phyloP scores from a whole-genome alignment of 2,113 vertebrate species.

The Anguilla rostrata region DNA sequence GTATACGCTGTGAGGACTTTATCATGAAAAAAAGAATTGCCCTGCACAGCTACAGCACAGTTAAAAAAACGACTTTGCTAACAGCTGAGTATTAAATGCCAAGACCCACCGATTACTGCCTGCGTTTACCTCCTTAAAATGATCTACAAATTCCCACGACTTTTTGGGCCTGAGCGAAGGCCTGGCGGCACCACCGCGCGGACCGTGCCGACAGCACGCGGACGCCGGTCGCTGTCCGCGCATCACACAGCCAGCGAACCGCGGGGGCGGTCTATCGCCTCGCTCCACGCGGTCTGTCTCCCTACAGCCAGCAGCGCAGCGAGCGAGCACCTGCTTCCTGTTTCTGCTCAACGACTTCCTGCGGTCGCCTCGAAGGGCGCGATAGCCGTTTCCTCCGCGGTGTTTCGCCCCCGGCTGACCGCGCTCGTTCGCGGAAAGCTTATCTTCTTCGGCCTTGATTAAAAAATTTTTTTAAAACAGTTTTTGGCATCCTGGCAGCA shows the following conservation, averaged over 20 bases:
- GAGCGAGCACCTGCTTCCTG: conserved; percentile 23
- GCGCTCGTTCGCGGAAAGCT: neutral
- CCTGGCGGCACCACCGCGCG: conserved; percentile 43
- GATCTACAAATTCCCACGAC: conserved; percentile 22
- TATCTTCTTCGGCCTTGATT: neutral
- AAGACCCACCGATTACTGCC: conserved; percentile 72
- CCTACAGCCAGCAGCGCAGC: neutral
- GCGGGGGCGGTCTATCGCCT: neutral
- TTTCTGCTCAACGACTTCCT: conserved; percentile 34
- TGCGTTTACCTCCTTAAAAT: conserved; percentile 62
- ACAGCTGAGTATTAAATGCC: conserved; percentile 74
- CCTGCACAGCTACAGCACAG: conserved; percentile 56
- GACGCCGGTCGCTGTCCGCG: neutral
- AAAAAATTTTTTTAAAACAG: no score
- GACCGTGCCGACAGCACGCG: conserved; percentile 25
- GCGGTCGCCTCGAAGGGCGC: conserved; percentile 30
- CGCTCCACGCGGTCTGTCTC: no score
- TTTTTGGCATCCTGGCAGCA: no score
- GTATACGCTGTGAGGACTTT: no score
- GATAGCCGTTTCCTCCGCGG: conserved; percentile 18
- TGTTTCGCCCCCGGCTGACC: neutral
- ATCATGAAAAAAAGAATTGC: conserved; percentile 52
- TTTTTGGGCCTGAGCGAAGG: conserved; percentile 45
- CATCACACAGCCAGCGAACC: neutral
- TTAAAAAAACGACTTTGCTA: conserved; percentile 58